Base-by-base conservation (phyloP, 2,113 vertebrate species). In the Sorex araneus region DNA sequence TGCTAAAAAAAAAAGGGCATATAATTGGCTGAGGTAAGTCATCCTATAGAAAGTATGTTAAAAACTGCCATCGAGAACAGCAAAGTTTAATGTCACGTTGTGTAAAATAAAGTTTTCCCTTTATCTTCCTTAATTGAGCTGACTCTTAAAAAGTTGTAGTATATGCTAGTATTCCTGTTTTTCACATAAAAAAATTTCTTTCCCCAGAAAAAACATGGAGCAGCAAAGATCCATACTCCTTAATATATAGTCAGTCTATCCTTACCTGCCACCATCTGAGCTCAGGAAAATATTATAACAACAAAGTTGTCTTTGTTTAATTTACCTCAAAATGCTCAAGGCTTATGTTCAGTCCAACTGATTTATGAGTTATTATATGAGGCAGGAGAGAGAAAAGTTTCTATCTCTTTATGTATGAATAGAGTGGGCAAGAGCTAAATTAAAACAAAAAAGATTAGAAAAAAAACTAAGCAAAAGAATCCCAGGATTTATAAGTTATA, bases 281-380 rank as follows among this genome's bases (percentile, higher is more conserved):
- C 19, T 90, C 74, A 89, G 64, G 36, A 79, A 82, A 84, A 91
- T 45, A 16, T 6, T 8, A 8, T 43, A 85, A 78, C 15, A 73
- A 73, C 40, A 66, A 66, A 30, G 12, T 74, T 54, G 57, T 60
- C 30, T 87, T 83, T 71, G 23, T 84, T 89, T 93, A 92, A 28
- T 86, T 89, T 84, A 73, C 36, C 45, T 77, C 57, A 93, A 50
- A 83, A 91, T 32, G 5, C 34, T 82, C 78, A 67, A 92, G 86
- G 1, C 19, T 71, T 23, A 82, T 32, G 60, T 64, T 89, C n/a
- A 70, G 28, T 91, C 79, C 63, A 92, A 89, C 10, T 91, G 70
- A 78, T 25, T 79, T 94, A 34, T 88, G 32, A 80, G 30, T 27
- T 88, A 84, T 1, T 73, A 75, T 60, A 3, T 77, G 21, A 77